Evolutionary conservation across 2,797 vertebrate species (phyloP).

Genomic region (Gallinago nigripennis): DNA sequence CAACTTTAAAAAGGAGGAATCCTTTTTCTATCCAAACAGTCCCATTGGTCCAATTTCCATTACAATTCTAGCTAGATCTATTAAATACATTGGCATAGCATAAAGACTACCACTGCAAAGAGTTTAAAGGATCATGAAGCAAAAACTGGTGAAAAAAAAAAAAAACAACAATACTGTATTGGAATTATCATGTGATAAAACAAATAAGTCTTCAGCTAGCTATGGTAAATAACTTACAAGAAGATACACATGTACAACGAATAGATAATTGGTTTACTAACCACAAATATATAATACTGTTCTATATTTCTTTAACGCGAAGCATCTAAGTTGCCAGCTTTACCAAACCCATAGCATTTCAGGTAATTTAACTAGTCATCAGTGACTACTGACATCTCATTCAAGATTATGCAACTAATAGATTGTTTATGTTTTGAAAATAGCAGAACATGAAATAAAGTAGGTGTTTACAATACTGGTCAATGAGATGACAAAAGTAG

Average conservation of each 20-base stretch:
- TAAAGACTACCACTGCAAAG: background rate
- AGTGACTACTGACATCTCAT: background rate
- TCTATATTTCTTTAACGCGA: background rate
- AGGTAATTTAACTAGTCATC: background rate
- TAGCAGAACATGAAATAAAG: background rate
- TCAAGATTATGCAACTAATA: background rate
- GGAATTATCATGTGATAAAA: background rate
- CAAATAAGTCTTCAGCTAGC: background rate
- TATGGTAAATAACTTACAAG: background rate
- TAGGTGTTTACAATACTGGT: background rate
- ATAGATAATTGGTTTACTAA: background rate
- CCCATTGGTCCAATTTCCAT: background rate
- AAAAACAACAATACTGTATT: background rate
- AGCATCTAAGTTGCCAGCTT: background rate
- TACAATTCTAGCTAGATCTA: background rate
- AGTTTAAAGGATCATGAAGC: background rate
- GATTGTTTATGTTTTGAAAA: background rate
- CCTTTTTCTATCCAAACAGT: background rate
- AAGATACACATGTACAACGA: background rate
- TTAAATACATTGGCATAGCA: background rate
- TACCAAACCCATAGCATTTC: background rate
- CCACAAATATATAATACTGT: background rate
- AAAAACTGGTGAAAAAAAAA: background rate
- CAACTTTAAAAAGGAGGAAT: background rate
- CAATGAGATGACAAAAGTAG: background rate